phyloP scores from a whole-genome alignment of 2,113 vertebrate species.

The Bos javanicus region DNA sequence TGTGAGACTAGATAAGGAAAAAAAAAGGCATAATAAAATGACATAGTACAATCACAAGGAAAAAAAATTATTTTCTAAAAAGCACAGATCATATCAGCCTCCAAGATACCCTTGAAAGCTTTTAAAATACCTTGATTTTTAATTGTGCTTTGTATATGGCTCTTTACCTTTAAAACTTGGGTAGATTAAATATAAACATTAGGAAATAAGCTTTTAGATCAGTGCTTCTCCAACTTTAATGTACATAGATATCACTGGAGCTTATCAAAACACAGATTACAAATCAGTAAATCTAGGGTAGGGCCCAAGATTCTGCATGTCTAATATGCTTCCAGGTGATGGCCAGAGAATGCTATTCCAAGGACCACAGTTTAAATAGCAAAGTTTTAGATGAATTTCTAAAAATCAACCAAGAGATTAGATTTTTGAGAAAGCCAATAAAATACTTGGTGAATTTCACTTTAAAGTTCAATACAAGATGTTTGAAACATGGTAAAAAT shows the following conservation, averaged over 20 bases:
- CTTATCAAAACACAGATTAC: conserved; percentile 8
- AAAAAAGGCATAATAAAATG: background rate
- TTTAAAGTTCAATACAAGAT: background rate
- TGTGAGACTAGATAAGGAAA: background rate
- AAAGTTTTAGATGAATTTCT: background rate
- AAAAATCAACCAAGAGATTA: background rate
- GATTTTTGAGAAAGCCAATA: background rate
- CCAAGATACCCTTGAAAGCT: background rate
- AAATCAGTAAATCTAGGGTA: background rate
- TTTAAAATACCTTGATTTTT: background rate
- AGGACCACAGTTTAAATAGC: background rate
- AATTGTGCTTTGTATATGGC: background rate
- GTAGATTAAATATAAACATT: background rate
- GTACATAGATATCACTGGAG: background rate
- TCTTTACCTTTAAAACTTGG: background rate
- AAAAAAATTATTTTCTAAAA: background rate
- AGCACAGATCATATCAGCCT: background rate
- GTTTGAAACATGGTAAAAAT: background rate
- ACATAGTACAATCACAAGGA: background rate
- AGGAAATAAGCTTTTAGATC: background rate
- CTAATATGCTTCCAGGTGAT: background rate
- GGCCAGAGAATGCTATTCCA: background rate
- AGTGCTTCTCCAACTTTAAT: conserved; percentile 16
- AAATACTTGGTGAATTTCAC: background rate
- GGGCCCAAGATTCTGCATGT: background rate